Evolutionary conservation across 2,888 invertebrate genomes (phyloP).

Genomic region (Pelosia muscerda): DNA sequence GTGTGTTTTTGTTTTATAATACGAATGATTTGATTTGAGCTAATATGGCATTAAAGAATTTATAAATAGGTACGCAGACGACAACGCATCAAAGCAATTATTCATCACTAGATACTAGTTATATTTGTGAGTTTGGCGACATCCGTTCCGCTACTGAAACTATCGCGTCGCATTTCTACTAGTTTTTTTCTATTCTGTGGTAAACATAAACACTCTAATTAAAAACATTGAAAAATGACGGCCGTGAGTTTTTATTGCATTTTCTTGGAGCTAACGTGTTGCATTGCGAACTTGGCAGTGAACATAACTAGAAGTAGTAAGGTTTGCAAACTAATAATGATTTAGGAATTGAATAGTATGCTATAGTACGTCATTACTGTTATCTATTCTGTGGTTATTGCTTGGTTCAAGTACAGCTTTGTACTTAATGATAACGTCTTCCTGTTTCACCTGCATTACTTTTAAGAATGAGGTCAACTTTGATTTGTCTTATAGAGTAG

Average conservation of each 20-base stretch:
- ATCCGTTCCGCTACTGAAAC: too few relatives aligned
- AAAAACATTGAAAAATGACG: conserved; percentile 8
- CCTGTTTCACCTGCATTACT: background rate
- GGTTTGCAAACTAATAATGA: background rate
- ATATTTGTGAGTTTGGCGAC: too few relatives aligned
- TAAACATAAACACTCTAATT: conserved; percentile 15
- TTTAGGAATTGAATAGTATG: background rate
- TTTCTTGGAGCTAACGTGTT: background rate
- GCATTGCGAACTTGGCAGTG: conserved; percentile 9
- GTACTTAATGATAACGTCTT: background rate
- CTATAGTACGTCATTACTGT: background rate
- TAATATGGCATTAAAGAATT: too few relatives aligned
- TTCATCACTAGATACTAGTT: too few relatives aligned
- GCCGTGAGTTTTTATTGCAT: conserved; percentile 14
- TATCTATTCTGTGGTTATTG: background rate
- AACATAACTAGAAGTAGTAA: background rate
- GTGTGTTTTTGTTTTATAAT: too few relatives aligned
- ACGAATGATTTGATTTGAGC: too few relatives aligned
- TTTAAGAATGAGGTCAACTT: background rate
- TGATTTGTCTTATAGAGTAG: background rate
- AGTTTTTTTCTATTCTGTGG: too few relatives aligned
- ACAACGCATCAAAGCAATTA: too few relatives aligned
- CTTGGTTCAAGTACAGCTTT: background rate
- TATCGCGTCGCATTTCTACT: too few relatives aligned
- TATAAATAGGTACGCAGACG: too few relatives aligned